Evolutionary conservation across 2,888 invertebrate genomes (phyloP), one percentile per base, ranked within the genome.

Genomic region (Andricus quercusramuli): DNA sequence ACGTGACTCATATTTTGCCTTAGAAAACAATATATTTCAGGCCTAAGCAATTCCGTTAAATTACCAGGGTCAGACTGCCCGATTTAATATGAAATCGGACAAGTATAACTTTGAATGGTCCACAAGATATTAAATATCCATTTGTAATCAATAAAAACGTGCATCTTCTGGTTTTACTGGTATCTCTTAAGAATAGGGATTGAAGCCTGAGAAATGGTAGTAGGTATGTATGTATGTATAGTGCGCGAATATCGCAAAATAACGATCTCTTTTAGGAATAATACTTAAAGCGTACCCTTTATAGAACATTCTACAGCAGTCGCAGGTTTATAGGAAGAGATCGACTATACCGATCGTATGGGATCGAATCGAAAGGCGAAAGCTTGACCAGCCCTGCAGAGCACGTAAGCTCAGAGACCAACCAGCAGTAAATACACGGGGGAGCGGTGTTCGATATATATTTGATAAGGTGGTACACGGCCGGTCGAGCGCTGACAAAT

Each of bases 391-490:
- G 78, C 70, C 74, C 67, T 80, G 76, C 76, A 79, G 80, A 78
- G 59, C 86, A 86, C 85, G 87, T 84, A 88, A 86, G 88, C 88
- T 86, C 85, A 83, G 84, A 80, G 76, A 80, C 79, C 80, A 79
- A 80, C 79, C 80, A 79, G 81, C 85, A 83, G 88, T 88, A 89
- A 90, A 90, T 89, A 90, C 89, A 90, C 88, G 90, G 86, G 89
- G 89, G 89, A 90, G 89, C 90, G 86, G 88, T 90, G 90, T 91
- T 91, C 89, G 91, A 91, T 91, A 91, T 91, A 91, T 90, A 91
- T 91, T 91, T 91, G 91, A 91, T 91, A 91, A 91, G 91, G 86
- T 88, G 88, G 89, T 91, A 91, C 91, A 91, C 89, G 91, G 85
- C 88, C 88, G 85, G 82, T 86, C 89, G 90, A 89, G 88, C 90